Evolutionary conservation across 2,888 invertebrate species (phyloP), one percentile per base, ranked within the genome.

Genomic region (Melieria picta): DNA sequence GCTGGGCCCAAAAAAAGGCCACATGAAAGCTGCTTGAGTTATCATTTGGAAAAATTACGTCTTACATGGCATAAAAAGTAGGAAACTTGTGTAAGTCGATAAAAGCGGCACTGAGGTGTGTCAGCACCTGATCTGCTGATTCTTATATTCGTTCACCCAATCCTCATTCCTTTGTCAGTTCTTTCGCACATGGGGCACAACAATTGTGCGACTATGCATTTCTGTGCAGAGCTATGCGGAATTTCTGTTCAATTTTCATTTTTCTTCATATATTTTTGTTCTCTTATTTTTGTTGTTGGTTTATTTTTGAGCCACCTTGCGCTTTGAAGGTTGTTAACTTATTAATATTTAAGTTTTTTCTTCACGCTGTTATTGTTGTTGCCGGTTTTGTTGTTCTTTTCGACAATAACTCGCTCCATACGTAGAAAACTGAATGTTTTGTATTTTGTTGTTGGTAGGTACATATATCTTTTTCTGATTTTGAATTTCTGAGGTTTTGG

Each of bases 261-360:
- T 52, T 11, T 60, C 10, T 52, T 55, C 3, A 45, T 48, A 48
- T 63, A 48, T 47, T 57, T 58, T 66, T 47, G n/a, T 16, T 62
- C 4, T 62, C 10, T 55, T 47, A 30, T 3, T 30, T 30, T 30
- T 30, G 30, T 30, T 30, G 30, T 30, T 30, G 30, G 2, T 66
- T 42, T 66, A 47, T 56, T 73, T 71, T 72, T 66, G 58, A 30
- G 57, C 61, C 66, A 67, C 69, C 72, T 74, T 72, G 72, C 45
- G 6, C 30, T 47, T 56, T 52, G 74, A 74, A 74, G 74, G 72
- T 71, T 74, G 65, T 71, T 74, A 68, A 63, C 68, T 69, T 72
- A 69, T 52, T 65, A 65, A 61, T 57, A 65, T 48, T 47, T 47
- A 16, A 69, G 3, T 72, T n/a, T 63, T 45, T 45, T 50, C 65